These are phyloP conservation scores for Odontothrips loti DNA, from an alignment of 2,888 invertebrate species.

Conservation along the genomic window DNA sequence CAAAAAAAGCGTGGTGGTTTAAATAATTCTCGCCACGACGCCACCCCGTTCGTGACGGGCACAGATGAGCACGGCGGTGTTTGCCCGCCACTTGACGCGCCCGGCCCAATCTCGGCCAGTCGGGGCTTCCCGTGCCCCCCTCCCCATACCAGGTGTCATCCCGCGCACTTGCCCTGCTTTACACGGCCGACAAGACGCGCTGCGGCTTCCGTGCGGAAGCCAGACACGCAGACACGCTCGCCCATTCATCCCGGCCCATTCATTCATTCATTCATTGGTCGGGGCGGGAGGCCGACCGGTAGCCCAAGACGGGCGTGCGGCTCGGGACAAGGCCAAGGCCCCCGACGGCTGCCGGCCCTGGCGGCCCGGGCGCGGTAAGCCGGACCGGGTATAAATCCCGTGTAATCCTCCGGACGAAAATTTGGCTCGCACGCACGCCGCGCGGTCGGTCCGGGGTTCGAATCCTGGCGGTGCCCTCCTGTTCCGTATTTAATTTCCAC, in stretches of 20 bases:
- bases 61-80: not conserved
- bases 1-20: too few relatives aligned
- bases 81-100: conserved; percentile 5
- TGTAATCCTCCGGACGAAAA: conserved; percentile 15
- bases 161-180: not conserved
- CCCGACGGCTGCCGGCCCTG: not conserved
- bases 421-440: not conserved
- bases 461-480: too few relatives aligned
- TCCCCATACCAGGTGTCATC: not conserved
- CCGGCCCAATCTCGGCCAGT: not conserved
- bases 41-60: not conserved
- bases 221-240: not conserved
- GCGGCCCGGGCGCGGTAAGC: not conserved
- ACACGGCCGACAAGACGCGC: not conserved
- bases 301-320: not conserved
- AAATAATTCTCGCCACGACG: not conserved
- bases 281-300: not conserved
- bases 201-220: conserved; percentile 18
- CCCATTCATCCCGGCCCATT: not conserved
- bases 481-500: not conserved
- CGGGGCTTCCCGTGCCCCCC: conserved; percentile 4
- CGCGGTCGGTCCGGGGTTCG: too few relatives aligned
- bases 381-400: not conserved
- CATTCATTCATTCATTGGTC: not conserved
- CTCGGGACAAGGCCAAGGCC: not conserved